A percentile compares a stretch with the other conserved stretches of the same genome.
phyloP scores from a whole-genome alignment of 92 coral and sea anemone genomes.

The Epizoanthus scotinus region DNA sequence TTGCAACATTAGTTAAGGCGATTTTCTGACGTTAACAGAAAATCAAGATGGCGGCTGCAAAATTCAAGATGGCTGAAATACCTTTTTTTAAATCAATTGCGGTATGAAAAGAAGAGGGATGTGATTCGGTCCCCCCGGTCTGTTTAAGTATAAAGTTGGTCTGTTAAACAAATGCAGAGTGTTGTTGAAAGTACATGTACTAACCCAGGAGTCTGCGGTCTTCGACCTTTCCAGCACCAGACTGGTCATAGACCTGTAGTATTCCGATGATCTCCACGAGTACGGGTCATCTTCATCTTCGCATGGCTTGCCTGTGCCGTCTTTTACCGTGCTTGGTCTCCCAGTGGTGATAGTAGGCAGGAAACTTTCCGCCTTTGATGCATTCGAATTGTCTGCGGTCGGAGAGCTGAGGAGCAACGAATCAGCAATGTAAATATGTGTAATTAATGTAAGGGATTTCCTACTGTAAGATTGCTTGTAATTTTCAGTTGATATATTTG shows the following conservation, averaged over 20 bases:
- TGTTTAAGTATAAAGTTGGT: too few relatives aligned
- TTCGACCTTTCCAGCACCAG: slow-evolving; percentile 69
- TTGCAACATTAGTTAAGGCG: too few relatives aligned
- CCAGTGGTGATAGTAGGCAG: slow-evolving; percentile 55
- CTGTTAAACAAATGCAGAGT: too few relatives aligned
- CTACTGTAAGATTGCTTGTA: background rate
- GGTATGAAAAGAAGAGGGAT: too few relatives aligned
- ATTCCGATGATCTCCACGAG: slow-evolving; percentile 59
- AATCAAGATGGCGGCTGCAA: too few relatives aligned
- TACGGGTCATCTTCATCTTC: slow-evolving; percentile 46
- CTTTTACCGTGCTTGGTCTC: slow-evolving; percentile 2
- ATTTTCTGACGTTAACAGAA: too few relatives aligned
- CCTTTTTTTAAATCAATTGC: too few relatives aligned
- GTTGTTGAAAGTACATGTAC: slow-evolving; percentile 19
- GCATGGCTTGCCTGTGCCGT: slow-evolving; percentile 30
- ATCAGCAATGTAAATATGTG: background rate
- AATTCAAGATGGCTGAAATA: too few relatives aligned
- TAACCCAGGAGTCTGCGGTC: slow-evolving; percentile 69
- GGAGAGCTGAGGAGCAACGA: slow-evolving; percentile 3
- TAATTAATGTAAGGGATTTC: background rate
- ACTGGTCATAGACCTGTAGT: slow-evolving; percentile 73
- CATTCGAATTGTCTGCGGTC: background rate
- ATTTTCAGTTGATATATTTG: too few relatives aligned
- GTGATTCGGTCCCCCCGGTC: too few relatives aligned
- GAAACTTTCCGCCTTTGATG: slow-evolving; percentile 44